phyloP scores from a whole-genome alignment of 2,888 invertebrate species.

The Rotaria socialis region DNA sequence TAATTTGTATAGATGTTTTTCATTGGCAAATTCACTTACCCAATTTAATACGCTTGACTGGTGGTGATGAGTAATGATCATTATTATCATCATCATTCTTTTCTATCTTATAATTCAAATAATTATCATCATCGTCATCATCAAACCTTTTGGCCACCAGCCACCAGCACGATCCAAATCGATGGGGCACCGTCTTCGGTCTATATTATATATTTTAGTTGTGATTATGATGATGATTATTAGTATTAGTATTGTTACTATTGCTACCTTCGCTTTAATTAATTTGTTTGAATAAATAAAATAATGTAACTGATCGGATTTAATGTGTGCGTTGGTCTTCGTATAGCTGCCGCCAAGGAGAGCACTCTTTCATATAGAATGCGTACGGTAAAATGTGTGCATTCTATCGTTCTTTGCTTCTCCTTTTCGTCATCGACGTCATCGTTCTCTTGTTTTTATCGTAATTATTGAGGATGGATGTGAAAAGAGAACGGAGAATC shows the following conservation, averaged over 20 bases:
- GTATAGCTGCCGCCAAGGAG: background rate
- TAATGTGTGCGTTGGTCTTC: background rate
- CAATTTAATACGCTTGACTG: background rate
- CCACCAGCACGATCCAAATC: background rate
- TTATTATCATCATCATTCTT: background rate
- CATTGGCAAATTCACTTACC: background rate
- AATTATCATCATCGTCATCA: conserved; percentile 12
- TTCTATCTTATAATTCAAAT: background rate
- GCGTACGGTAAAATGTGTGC: background rate
- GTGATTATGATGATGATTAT: background rate
- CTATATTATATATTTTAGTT: background rate
- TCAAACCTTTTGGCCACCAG: background rate
- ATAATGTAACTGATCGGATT: background rate
- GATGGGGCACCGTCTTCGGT: background rate
- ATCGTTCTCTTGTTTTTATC: background rate
- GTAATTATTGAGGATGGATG: background rate
- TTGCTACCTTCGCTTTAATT: background rate
- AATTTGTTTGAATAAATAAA: background rate
- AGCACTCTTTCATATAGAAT: background rate
- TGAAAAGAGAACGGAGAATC: background rate
- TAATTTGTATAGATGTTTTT: background rate
- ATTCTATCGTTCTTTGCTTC: background rate
- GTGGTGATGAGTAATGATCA: background rate
- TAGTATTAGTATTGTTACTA: background rate
- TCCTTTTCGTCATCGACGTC: conserved; percentile 5